These are phyloP conservation scores for Psilanteris sp. DNA, from an alignment of 1,140 invertebrate genomes.

Conservation along the genomic window DNA sequence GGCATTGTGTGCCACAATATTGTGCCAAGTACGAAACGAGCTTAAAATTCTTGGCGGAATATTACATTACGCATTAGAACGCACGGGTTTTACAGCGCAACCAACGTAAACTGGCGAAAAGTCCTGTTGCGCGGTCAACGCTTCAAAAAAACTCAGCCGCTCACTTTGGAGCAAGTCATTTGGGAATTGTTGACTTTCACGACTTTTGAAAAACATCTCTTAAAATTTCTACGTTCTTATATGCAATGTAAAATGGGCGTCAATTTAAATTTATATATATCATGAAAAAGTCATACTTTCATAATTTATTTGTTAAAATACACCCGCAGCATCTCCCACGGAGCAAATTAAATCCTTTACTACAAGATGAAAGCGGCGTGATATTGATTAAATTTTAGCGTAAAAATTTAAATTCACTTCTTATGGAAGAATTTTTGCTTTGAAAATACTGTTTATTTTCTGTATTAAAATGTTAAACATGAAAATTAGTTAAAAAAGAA, in stretches of 20 bases:
- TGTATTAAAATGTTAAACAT: no score
- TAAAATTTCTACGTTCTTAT: constrained; percentile 15
- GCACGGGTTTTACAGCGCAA: constrained; percentile 16
- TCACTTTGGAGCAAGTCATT: constrained; percentile 17
- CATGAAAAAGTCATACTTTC: no score
- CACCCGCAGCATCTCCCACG: no score
- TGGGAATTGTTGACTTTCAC: constrained; percentile 25
- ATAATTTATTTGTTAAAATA: background rate
- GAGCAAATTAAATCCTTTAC: no score
- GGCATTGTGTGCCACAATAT: constrained; percentile 40
- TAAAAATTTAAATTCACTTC: no score
- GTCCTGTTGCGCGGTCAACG: constrained; percentile 33
- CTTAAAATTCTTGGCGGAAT: constrained; percentile 44
- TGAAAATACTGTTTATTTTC: no score
- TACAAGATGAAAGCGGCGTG: no score
- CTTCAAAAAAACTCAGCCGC: constrained; percentile 21
- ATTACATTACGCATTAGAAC: constrained; percentile 48
- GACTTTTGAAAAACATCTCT: constrained; percentile 21
- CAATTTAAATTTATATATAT: constrained; percentile 21
- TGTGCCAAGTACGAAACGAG: constrained; percentile 42
- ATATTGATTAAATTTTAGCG: no score
- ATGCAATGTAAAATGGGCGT: no score
- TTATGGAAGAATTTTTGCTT: no score
- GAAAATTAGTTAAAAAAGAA: no score
- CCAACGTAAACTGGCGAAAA: constrained; percentile 20